Conservation (phyloP, 2,888 invertebrate genomes). For the Megalurothrips usitatus region DNA sequence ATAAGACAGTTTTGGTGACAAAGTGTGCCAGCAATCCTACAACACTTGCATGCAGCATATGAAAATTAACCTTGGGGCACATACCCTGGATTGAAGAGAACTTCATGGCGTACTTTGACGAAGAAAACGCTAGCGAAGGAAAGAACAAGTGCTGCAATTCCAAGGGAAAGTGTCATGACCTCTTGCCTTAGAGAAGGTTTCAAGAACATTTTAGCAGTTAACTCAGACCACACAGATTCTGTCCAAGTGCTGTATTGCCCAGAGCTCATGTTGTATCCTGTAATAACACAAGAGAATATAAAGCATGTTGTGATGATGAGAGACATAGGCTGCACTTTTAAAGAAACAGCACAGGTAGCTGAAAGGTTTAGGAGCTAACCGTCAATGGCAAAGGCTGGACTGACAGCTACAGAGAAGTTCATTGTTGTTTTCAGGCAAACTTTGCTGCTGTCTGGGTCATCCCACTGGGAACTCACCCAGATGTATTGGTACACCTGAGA, state of each 20-base stretch:
- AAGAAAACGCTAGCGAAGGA: slow-evolving; percentile 55
- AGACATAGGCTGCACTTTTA: neutral
- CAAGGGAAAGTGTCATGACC: slow-evolving; percentile 53
- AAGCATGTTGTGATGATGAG: neutral
- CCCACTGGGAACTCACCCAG: slow-evolving; percentile 52
- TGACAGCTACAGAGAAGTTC: slow-evolving; percentile 68
- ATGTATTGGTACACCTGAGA: slow-evolving; percentile 41
- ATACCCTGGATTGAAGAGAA: slow-evolving; percentile 3
- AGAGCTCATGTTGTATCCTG: slow-evolving; percentile 72
- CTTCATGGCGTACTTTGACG: slow-evolving; percentile 42
- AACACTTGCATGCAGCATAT: no score
- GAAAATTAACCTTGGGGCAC: neutral
- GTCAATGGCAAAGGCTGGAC: slow-evolving; percentile 74
- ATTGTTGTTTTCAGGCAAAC: slow-evolving; percentile 66
- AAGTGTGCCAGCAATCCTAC: no score
- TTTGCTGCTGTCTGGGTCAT: neutral
- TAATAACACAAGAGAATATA: neutral
- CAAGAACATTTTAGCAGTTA: slow-evolving; percentile 73
- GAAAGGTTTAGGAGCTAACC: slow-evolving; percentile 49
- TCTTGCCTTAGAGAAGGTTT: slow-evolving; percentile 60
- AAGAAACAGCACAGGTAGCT: neutral
- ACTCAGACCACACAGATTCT: slow-evolving; percentile 76
- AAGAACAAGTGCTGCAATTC: slow-evolving; percentile 49
- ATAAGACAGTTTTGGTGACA: no score
- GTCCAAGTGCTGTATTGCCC: slow-evolving; percentile 81